Evolutionary conservation across 2,888 invertebrate species (phyloP).

Genomic region (Rosalia funebris): DNA sequence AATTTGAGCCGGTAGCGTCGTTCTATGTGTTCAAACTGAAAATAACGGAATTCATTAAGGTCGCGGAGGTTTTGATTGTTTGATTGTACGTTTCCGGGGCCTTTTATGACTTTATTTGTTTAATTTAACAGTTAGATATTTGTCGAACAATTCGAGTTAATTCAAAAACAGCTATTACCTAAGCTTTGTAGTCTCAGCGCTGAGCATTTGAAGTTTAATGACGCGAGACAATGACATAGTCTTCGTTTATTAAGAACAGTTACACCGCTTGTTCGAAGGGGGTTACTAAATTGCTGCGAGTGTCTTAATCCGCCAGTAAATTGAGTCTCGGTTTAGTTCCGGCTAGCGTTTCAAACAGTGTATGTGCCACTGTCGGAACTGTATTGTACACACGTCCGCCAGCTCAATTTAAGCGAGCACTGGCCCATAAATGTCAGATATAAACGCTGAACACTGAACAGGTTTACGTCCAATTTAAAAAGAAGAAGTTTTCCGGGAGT

Average conservation of each 20-base stretch:
- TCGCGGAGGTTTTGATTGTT: slow-evolving; percentile 29
- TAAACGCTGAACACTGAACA: slow-evolving; percentile 54
- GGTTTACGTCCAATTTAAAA: slow-evolving; percentile 50
- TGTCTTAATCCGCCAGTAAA: slow-evolving; percentile 66
- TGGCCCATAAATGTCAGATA: slow-evolving; percentile 60
- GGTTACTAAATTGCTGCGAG: slow-evolving; percentile 64
- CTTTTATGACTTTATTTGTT: slow-evolving; percentile 45
- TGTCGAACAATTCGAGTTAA: slow-evolving; percentile 60
- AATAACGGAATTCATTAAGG: slow-evolving; percentile 16
- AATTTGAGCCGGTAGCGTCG: no score
- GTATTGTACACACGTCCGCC: slow-evolving; percentile 55
- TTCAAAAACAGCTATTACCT: slow-evolving; percentile 62
- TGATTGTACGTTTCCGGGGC: slow-evolving; percentile 31
- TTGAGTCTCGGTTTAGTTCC: slow-evolving; percentile 64
- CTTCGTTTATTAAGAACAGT: slow-evolving; percentile 66
- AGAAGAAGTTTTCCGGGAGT: slow-evolving; percentile 31
- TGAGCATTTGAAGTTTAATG: slow-evolving; percentile 63
- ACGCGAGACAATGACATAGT: slow-evolving; percentile 65
- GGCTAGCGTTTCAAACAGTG: slow-evolving; percentile 58
- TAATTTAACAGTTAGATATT: slow-evolving; percentile 55
- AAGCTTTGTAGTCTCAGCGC: slow-evolving; percentile 59
- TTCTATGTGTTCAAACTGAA: no score
- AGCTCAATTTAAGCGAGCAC: slow-evolving; percentile 57
- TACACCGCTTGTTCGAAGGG: slow-evolving; percentile 64
- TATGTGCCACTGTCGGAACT: slow-evolving; percentile 49